A percentile compares a stretch with the other conserved stretches of the same genome.
Evolutionary conservation across 2,888 invertebrate species (phyloP).

Genomic region (Copidosoma aretas): DNA sequence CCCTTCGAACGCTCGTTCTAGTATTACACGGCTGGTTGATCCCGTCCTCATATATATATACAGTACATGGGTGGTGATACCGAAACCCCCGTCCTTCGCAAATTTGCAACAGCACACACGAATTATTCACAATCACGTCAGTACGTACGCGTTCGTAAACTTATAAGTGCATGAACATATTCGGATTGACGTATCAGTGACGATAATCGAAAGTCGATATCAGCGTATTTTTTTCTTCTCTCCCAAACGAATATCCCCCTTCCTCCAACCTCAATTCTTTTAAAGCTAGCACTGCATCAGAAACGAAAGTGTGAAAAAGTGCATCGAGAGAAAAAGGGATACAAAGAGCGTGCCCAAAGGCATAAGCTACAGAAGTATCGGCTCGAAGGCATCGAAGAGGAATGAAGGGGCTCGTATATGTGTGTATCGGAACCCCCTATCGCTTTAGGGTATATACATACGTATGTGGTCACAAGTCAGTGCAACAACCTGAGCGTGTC

Average conservation of each 20-base stretch:
- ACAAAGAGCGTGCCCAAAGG: neutral
- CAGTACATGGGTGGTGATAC: conserved; percentile 4
- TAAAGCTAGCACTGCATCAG: too few relatives aligned
- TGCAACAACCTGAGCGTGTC: conserved; percentile 22
- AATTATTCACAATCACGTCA: conserved; percentile 38
- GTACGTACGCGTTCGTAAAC: conserved; percentile 10
- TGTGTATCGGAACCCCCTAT: too few relatives aligned
- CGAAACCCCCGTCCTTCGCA: too few relatives aligned
- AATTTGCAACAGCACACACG: conserved; percentile 4
- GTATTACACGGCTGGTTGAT: conserved; percentile 32
- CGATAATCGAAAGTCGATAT: conserved; percentile 39
- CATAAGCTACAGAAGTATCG: neutral
- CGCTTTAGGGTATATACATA: too few relatives aligned
- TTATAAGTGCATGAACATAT: conserved; percentile 32
- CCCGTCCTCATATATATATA: conserved; percentile 10
- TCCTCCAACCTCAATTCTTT: too few relatives aligned
- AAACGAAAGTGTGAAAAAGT: neutral
- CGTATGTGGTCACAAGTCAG: neutral
- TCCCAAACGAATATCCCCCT: neutral
- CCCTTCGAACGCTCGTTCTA: conserved; percentile 14
- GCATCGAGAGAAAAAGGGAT: neutral
- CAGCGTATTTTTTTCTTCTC: conserved; percentile 16
- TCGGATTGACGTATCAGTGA: conserved; percentile 17
- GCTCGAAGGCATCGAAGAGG: conserved; percentile 5
- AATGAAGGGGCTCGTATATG: conserved; percentile 2